phyloP scores from a whole-genome alignment of 2,888 invertebrate genomes.

The Plebejus anna region DNA sequence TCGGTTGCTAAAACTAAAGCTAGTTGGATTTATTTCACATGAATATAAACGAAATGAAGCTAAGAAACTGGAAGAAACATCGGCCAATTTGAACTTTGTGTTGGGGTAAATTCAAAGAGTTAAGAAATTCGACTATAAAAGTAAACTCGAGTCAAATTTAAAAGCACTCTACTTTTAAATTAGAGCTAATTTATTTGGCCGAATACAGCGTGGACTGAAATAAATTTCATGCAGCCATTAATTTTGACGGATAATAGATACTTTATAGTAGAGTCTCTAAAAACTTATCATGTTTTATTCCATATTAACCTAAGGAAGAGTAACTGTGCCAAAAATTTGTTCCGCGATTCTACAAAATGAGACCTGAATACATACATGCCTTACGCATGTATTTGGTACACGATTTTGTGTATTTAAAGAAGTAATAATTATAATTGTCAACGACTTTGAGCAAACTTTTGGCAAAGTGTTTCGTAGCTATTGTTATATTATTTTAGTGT shows the following conservation, averaged over 20 bases:
- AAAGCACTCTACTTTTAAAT: not conserved
- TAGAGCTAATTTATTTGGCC: constrained; percentile 7
- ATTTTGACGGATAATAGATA: not conserved
- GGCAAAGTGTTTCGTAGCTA: too few species aligned
- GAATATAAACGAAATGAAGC: not conserved
- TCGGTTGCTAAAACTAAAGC: not conserved
- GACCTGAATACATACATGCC: too few species aligned
- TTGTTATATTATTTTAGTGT: too few species aligned
- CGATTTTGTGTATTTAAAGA: too few species aligned
- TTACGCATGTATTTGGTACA: too few species aligned
- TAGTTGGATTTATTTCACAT: not conserved
- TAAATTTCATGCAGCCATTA: not conserved
- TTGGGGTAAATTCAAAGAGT: constrained; percentile 9
- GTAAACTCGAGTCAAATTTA: constrained; percentile 6
- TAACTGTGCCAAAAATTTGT: too few species aligned
- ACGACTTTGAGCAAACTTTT: too few species aligned
- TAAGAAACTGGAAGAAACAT: not conserved
- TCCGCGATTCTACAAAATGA: too few species aligned
- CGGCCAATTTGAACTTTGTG: not conserved
- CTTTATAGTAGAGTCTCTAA: too few species aligned
- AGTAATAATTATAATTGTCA: too few species aligned
- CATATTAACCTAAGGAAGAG: too few species aligned
- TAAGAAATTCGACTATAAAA: constrained; percentile 10
- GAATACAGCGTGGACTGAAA: not conserved
- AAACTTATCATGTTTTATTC: too few species aligned